phyloP scores from a whole-genome alignment of 2,797 vertebrate species.

The Scolopax rusticola region DNA sequence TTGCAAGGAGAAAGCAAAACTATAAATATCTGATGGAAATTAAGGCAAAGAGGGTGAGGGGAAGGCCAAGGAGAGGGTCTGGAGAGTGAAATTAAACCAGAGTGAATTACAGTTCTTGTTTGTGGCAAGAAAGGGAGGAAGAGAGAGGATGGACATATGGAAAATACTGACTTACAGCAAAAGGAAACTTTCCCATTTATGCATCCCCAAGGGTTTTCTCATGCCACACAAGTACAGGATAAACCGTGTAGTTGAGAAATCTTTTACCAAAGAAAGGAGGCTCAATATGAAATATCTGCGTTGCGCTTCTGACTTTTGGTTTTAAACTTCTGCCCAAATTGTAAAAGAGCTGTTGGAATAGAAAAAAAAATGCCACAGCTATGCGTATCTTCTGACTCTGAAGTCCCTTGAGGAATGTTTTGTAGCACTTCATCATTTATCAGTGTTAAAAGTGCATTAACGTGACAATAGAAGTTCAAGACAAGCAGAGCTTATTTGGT shows the following conservation, averaged over 20 bases:
- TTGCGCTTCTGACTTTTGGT: neutral
- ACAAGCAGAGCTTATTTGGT: slow-evolving; percentile 68
- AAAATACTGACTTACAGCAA: neutral
- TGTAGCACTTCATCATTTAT: slow-evolving; percentile 68
- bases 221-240: neutral
- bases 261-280: slow-evolving; percentile 11
- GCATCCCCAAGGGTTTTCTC: neutral
- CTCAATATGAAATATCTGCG: neutral
- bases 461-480: slow-evolving; percentile 64
- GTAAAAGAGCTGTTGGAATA: neutral
- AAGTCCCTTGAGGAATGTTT: slow-evolving; percentile 65
- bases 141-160: neutral
- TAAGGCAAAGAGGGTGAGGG: neutral
- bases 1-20: neutral
- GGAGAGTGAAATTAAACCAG: neutral
- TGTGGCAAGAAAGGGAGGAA: neutral
- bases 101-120: neutral
- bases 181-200: neutral
- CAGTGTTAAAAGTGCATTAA: slow-evolving; percentile 71
- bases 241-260: neutral
- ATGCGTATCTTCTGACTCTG: slow-evolving; percentile 38
- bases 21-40: neutral
- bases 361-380: neutral
- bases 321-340: slow-evolving; percentile 4
- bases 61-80: neutral